Conservation (phyloP, 1,140 invertebrate species). For the Danaus melanippus region DNA sequence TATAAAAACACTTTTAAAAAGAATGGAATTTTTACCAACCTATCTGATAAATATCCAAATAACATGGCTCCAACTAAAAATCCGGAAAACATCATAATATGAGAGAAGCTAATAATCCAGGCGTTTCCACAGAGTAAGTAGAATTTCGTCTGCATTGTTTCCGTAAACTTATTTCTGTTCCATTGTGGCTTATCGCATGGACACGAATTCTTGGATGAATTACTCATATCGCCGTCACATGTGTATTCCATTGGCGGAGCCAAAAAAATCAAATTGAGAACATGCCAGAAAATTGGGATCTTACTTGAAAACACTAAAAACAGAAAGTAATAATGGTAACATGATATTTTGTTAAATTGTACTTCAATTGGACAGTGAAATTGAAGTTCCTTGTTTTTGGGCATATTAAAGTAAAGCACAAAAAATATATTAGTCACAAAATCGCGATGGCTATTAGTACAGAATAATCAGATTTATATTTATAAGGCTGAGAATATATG, state of each 20-base stretch:
- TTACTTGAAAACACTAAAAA: slow-evolving; percentile 36
- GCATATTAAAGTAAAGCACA: slow-evolving; percentile 20
- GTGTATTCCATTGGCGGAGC: slow-evolving; percentile 43
- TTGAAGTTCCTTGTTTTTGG: slow-evolving; percentile 21
- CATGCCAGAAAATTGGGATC: slow-evolving; percentile 44
- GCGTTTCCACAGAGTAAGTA: slow-evolving; percentile 31
- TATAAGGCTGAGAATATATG: background rate
- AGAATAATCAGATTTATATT: no score
- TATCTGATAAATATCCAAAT: slow-evolving; percentile 50
- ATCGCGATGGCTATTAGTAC: slow-evolving; percentile 18
- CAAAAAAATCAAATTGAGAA: slow-evolving; percentile 42
- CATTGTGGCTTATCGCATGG: slow-evolving; percentile 41
- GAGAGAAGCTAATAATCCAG: slow-evolving; percentile 45
- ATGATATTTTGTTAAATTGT: slow-evolving; percentile 32
- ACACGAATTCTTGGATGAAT: slow-evolving; percentile 30
- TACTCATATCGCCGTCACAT: slow-evolving; percentile 22
- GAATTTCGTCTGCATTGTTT: slow-evolving; percentile 51
- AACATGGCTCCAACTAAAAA: slow-evolving; percentile 37
- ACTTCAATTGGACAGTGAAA: slow-evolving; percentile 45
- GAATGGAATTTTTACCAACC: slow-evolving; percentile 18
- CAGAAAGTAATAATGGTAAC: slow-evolving; percentile 46
- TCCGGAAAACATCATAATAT: slow-evolving; percentile 43
- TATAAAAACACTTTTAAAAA: background rate
- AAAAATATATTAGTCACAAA: background rate
- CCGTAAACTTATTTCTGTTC: slow-evolving; percentile 39